Base-by-base conservation (phyloP, 2,888 invertebrate genomes). In the Terebella lapidaria region DNA sequence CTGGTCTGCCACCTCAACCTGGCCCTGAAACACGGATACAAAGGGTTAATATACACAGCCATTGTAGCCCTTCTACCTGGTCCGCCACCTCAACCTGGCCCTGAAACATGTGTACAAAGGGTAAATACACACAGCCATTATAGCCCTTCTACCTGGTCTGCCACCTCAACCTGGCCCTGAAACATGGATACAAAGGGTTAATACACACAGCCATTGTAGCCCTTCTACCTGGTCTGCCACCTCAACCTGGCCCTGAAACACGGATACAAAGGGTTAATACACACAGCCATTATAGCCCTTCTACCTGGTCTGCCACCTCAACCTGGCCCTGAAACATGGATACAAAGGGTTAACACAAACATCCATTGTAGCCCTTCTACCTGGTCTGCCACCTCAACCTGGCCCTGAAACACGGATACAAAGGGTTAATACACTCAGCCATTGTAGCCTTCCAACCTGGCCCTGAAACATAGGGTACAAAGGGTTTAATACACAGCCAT, bases 211-310 rank as follows among this genome's bases (percentile, higher is more conserved):
- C 47, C 22, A 18, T 24, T 47, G n/a, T 15, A 99, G 81, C 0
- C 95, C 94, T 83, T 97, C 94, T 2, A 94, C 91, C 85, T 97
- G 96, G 81, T 97, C 96, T 46, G 88, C 88, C 54, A 97, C 81
- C 77, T 97, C 97, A 1, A 95, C 91, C 28, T 90, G 91, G 1
- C 97, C 96, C 85, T 85, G 72, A 2, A 77, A n/a, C n/a, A n/a
- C n/a, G n/a, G n/a, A n/a, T n/a, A n/a, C n/a, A n/a, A n/a, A n/a
- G n/a, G n/a, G n/a, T n/a, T n/a, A n/a, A n/a, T n/a, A n/a, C n/a
- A n/a, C n/a, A n/a, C 59, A 96, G 81, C 86, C 90, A 90, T 69
- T 88, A 87, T 54, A 99, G 81, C 0, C 95, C 94, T 83, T 97
- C 94, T 2, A 94, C 91, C 85, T 97, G 96, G 81, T 97, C 96